Evolutionary conservation across 2,797 vertebrate genomes (phyloP).

Genomic region (Eidolon dupreanum): DNA sequence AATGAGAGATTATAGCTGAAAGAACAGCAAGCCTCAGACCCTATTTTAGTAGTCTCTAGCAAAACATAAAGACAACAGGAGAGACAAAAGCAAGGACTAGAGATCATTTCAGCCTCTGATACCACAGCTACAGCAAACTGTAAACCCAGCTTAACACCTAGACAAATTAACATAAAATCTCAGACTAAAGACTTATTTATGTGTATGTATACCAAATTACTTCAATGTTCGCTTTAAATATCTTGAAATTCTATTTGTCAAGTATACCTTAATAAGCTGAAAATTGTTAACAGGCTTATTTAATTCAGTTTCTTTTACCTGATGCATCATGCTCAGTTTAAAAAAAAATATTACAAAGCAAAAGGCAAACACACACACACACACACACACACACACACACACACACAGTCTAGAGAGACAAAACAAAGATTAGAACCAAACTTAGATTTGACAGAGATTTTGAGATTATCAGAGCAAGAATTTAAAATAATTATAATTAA

Average conservation of each 20-base stretch:
- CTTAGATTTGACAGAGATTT: neutral
- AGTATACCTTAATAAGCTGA: neutral
- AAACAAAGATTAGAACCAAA: neutral
- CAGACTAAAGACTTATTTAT: neutral
- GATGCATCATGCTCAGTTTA: neutral
- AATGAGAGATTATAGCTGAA: neutral
- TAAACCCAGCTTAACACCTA: neutral
- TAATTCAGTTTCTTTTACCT: neutral
- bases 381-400: no score
- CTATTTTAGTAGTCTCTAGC: neutral
- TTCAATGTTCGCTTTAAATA: neutral
- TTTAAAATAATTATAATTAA: neutral
- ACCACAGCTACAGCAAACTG: neutral
- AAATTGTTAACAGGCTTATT: neutral
- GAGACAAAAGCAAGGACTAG: neutral
- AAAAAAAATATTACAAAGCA: neutral
- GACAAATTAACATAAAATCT: neutral
- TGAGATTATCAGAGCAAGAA: neutral
- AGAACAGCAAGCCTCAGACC: neutral
- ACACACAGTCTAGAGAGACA: neutral
- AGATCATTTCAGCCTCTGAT: neutral
- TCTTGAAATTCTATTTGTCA: neutral
- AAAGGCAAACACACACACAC: neutral
- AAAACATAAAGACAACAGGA: neutral
- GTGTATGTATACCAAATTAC: neutral